Evolutionary conservation across 2,113 vertebrate genomes (phyloP).

Genomic region (Petrocephalus zakoni): DNA sequence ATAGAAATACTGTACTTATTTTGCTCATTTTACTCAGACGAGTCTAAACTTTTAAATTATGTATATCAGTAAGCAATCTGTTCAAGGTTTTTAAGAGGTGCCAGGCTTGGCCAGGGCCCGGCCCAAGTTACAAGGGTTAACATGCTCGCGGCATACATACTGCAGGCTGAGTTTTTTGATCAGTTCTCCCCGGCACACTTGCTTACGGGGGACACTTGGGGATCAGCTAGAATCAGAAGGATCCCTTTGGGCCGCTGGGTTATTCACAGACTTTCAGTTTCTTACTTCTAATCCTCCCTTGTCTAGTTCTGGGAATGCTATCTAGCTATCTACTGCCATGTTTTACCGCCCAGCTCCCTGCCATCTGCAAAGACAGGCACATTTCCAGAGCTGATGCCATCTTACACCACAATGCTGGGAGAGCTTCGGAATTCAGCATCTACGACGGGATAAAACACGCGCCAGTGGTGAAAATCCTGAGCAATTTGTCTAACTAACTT

Average conservation of each 20-base stretch:
- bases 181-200: background rate
- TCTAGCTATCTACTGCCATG: background rate
- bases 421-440: background rate
- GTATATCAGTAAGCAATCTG: no score
- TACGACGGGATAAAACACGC: background rate
- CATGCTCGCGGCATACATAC: no score
- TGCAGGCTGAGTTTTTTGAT: background rate
- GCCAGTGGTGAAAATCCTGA: background rate
- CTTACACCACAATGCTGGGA: background rate
- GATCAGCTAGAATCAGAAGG: background rate
- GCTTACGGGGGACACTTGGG: background rate
- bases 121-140: no score
- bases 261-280: background rate
- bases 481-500: background rate
- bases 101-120: no score
- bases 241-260: no score
- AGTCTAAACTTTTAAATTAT: no score
- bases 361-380: background rate
- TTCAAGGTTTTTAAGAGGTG: no score
- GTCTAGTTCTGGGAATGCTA: background rate
- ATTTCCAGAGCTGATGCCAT: background rate
- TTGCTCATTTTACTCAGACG: no score
- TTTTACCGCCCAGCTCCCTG: background rate
- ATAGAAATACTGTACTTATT: no score
- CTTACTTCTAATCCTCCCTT: background rate